phyloP scores from a whole-genome alignment of 2,113 vertebrate genomes.

The Crotalus horridus region DNA sequence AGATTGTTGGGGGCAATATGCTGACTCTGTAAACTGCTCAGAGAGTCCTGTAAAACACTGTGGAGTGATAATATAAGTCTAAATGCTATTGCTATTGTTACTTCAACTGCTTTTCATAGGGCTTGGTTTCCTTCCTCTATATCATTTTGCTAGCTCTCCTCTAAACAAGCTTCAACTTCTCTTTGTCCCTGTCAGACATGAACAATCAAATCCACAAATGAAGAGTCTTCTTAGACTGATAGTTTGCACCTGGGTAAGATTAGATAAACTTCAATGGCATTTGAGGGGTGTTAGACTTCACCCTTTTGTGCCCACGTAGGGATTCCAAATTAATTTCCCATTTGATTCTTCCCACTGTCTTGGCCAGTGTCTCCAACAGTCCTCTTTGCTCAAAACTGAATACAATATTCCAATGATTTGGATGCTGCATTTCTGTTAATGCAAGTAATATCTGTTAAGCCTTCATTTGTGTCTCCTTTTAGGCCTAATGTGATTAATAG shows the following conservation, averaged over 20 bases:
- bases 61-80: neutral
- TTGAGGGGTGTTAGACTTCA: neutral
- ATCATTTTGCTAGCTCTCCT: neutral
- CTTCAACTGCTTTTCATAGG: neutral
- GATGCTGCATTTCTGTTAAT: constrained; percentile 23
- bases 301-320: neutral
- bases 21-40: neutral
- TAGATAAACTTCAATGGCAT: neutral
- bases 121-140: neutral
- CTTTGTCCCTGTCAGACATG: neutral
- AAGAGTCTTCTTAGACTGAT: neutral
- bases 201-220: neutral
- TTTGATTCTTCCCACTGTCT: neutral
- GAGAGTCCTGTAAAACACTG: neutral
- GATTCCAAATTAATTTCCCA: neutral
- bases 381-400: neutral
- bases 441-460: constrained; percentile 56
- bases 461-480: constrained; percentile 62
- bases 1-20: neutral
- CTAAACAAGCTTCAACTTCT: neutral
- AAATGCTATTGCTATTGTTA: neutral
- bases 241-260: neutral
- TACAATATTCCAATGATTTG: neutral
- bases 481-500: constrained; percentile 65
- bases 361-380: neutral